phyloP scores from a whole-genome alignment of 2,113 vertebrate genomes.

The Eurypyga helias region DNA sequence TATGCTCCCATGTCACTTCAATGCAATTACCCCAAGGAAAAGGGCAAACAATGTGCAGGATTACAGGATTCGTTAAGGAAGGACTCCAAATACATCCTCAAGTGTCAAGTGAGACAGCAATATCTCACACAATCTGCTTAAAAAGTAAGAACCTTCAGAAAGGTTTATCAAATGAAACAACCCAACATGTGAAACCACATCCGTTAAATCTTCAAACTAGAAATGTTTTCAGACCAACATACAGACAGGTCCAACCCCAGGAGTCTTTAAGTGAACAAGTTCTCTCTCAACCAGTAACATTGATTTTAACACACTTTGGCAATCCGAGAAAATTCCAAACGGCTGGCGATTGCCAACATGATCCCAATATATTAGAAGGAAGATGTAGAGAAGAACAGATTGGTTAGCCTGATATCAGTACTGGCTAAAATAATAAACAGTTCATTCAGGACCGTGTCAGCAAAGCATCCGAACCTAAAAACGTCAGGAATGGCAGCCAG shows the following conservation, averaged over 20 bases:
- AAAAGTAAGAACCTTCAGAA: background rate
- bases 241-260: background rate
- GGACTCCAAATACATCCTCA: background rate
- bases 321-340: background rate
- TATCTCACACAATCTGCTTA: background rate
- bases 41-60: background rate
- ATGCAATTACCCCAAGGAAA: background rate
- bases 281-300: background rate
- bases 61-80: background rate
- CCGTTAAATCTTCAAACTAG: background rate
- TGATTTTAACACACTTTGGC: background rate
- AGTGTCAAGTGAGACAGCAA: background rate
- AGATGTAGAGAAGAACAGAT: background rate
- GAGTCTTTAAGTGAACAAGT: background rate
- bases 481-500: background rate
- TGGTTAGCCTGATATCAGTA: background rate
- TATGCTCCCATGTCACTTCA: background rate
- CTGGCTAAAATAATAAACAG: background rate
- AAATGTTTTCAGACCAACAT: background rate
- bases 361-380: background rate
- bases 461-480: background rate
- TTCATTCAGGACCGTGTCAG: background rate
- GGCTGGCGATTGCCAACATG: background rate
- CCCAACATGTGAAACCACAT: background rate
- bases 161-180: background rate